Conservation (phyloP, 1,140 invertebrate genomes). For the Probaryconus sp. region DNA sequence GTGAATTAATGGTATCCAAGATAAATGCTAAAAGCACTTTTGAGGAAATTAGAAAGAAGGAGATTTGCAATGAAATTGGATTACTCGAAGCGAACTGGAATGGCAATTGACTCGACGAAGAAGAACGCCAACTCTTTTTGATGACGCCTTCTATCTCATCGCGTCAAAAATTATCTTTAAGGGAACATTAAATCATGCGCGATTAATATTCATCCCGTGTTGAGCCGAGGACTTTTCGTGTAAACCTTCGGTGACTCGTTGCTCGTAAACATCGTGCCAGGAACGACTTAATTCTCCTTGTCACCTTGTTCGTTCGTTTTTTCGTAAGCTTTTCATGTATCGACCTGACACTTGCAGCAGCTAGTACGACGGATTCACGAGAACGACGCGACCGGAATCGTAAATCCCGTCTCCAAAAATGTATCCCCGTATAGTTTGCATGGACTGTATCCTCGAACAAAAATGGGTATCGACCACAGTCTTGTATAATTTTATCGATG, state of each 20-base stretch:
- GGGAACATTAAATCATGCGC: conserved; percentile 41
- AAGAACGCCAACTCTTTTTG: conserved; percentile 32
- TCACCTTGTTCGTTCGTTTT: conserved; percentile 48
- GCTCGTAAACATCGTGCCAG: conserved; percentile 60
- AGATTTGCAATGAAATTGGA: conserved; percentile 48
- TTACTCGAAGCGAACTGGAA: conserved; percentile 33
- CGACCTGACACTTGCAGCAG: conserved; percentile 61
- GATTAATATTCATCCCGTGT: conserved; percentile 68
- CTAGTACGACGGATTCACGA: conserved; percentile 41
- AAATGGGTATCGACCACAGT: conserved; percentile 58
- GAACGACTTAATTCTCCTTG: conserved; percentile 64
- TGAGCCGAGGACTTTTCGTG: conserved; percentile 64
- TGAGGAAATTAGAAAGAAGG: conserved; percentile 64
- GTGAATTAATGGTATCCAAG: conserved; percentile 65
- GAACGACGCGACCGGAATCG: conserved; percentile 66
- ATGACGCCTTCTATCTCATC: background rate
- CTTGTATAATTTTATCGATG: conserved; percentile 64
- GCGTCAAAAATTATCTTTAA: conserved; percentile 19
- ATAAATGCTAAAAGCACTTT: conserved; percentile 70
- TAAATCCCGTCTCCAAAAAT: conserved; percentile 66
- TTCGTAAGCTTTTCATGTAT: conserved; percentile 63
- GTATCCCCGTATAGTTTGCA: conserved; percentile 54
- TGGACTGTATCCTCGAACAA: conserved; percentile 57
- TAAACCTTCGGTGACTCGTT: conserved; percentile 58
- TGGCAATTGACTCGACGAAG: conserved; percentile 41